Evolutionary conservation across 1,140 invertebrate genomes (phyloP).

Genomic region (Sycobia sp.): DNA sequence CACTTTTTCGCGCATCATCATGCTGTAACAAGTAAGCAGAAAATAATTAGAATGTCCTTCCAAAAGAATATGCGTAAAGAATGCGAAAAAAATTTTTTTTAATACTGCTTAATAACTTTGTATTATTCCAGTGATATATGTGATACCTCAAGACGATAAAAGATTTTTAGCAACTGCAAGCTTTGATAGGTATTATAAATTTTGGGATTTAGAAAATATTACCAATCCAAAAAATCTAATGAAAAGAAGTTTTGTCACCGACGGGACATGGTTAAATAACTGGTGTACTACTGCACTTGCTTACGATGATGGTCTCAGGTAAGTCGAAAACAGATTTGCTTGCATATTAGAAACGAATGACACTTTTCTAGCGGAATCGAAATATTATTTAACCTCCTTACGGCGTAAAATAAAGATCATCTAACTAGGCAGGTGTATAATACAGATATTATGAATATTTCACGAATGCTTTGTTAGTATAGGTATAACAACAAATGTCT

Average conservation of each 20-base stretch:
- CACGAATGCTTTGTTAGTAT: too few relatives aligned
- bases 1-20: conserved; percentile 60
- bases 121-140: conserved; percentile 45
- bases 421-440: too few relatives aligned
- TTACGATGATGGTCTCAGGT: conserved; percentile 57
- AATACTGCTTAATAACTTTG: too few relatives aligned
- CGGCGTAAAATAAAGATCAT: too few relatives aligned
- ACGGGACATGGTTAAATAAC: conserved; percentile 56
- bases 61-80: too few relatives aligned
- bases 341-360: too few relatives aligned
- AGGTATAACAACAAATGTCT: too few relatives aligned
- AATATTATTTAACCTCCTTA: too few relatives aligned
- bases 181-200: conserved; percentile 59
- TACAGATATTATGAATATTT: not conserved
- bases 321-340: conserved; percentile 31
- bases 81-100: too few relatives aligned
- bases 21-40: conserved; percentile 49
- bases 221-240: conserved; percentile 42
- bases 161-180: conserved; percentile 57
- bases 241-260: conserved; percentile 51
- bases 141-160: conserved; percentile 52
- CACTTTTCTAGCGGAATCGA: too few relatives aligned
- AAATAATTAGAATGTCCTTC: not conserved
- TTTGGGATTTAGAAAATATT: conserved; percentile 61
- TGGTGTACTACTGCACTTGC: conserved; percentile 53